Percentiles rank a stretch among this genome's conserved stretches.
phyloP scores from a whole-genome alignment of 2,888 invertebrate species.

The Cryptosula pallasiana region DNA sequence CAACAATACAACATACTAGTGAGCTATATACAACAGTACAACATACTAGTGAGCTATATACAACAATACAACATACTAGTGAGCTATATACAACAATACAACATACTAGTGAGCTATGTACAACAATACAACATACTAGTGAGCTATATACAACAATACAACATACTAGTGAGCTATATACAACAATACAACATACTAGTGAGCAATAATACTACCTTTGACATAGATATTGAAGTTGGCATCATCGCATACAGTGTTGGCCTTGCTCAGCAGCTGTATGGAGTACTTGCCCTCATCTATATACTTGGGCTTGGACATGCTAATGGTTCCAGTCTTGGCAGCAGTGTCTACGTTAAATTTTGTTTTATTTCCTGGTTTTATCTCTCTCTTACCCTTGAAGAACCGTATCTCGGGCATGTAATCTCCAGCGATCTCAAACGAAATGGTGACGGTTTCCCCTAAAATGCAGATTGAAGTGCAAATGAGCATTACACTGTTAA shows the following conservation, averaged over 20 bases:
- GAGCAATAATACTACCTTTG: conserved; percentile 83
- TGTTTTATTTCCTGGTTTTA: conserved; percentile 22
- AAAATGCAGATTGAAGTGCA: background rate
- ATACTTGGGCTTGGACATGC: conserved; percentile 74
- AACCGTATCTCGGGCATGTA: conserved; percentile 92
- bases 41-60: too few relatives aligned
- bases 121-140: too few relatives aligned
- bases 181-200: too few relatives aligned
- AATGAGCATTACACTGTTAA: too few relatives aligned
- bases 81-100: too few relatives aligned
- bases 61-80: too few relatives aligned
- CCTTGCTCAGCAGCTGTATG: conserved; percentile 82
- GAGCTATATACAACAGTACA: too few relatives aligned
- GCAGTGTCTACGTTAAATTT: conserved; percentile 57
- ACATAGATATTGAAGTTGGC: conserved; percentile 94
- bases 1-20: too few relatives aligned
- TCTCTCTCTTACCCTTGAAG: conserved; percentile 63
- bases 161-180: too few relatives aligned
- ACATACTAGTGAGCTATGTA: too few relatives aligned
- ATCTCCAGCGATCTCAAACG: conserved; percentile 86
- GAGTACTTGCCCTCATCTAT: conserved; percentile 96
- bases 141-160: too few relatives aligned
- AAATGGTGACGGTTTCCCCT: conserved; percentile 58
- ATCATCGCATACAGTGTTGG: conserved; percentile 77
- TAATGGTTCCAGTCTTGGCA: conserved; percentile 80